Evolutionary conservation across 35 echinoderm and acorn worm species (phyloP).

Genomic region (Ptychodera flava): DNA sequence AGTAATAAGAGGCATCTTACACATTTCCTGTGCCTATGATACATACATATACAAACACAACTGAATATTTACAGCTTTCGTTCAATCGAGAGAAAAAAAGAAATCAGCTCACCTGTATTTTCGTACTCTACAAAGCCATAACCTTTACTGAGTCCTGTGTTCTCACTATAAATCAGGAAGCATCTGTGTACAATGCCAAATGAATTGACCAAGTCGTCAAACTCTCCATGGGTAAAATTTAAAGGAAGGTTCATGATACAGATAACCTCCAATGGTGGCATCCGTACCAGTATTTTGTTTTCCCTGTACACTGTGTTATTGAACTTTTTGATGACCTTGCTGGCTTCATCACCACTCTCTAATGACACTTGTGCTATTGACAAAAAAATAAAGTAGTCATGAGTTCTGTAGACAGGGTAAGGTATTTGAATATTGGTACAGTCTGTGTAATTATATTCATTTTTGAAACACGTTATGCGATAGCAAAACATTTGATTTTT

Average conservation of each 20-base stretch:
- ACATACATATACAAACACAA: no score
- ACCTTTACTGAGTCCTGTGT: not conserved
- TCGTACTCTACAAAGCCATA: not conserved
- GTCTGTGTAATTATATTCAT: no score
- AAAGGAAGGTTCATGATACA: not conserved
- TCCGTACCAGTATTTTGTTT: not conserved
- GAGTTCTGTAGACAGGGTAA: no score
- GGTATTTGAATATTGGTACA: no score
- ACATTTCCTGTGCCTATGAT: no score
- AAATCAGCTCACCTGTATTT: not conserved
- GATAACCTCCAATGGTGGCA: not conserved
- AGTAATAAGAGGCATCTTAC: no score
- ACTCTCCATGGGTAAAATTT: not conserved
- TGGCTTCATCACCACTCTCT: not conserved
- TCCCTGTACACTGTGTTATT: not conserved
- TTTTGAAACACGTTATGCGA: no score
- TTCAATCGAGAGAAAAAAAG: not conserved
- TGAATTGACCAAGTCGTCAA: not conserved
- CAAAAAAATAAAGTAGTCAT: no score
- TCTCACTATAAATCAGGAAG: not conserved
- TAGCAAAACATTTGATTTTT: no score
- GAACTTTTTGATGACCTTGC: not conserved
- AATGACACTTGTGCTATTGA: not conserved
- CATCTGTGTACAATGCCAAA: not conserved
- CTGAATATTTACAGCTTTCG: no score